Conservation (phyloP, 2,113 vertebrate genomes). For the Passerina amoena region DNA sequence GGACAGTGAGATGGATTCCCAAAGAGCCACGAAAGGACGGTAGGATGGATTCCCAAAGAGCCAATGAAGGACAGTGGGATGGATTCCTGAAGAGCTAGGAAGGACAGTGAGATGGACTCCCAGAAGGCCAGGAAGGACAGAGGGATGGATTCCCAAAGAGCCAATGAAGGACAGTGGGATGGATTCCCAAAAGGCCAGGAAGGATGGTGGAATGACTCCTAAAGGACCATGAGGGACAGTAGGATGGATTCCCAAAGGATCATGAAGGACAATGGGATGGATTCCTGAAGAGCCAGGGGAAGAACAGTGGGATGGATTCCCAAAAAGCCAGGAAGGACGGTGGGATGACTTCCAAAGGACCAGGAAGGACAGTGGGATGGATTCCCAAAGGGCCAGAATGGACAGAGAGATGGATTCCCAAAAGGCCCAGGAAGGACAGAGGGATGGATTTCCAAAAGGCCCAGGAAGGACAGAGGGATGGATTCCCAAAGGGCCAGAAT, state of each 20-base stretch:
- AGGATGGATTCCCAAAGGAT: rapidly evolving
- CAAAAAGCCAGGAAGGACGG: rapidly evolving
- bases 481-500: rapidly evolving
- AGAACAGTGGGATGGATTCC: not conserved
- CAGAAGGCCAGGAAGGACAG: rapidly evolving
- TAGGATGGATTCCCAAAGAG: rapidly evolving
- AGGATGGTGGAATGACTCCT: rapidly evolving
- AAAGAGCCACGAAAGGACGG: rapidly evolving
- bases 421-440: rapidly evolving
- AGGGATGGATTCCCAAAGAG: rapidly evolving
- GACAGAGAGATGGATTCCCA: rapidly evolving
- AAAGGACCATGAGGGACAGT: rapidly evolving
- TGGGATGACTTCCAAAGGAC: rapidly evolving
- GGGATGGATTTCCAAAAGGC: rapidly evolving
- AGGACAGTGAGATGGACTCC: rapidly evolving
- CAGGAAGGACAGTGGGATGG: rapidly evolving
- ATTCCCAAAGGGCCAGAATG: rapidly evolving
- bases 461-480: no score
- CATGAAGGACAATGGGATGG: rapidly evolving
- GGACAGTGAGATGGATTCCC: rapidly evolving
- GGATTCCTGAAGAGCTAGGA: rapidly evolving
- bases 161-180: rapidly evolving
- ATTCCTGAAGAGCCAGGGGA: rapidly evolving
- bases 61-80: rapidly evolving
- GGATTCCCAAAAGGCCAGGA: rapidly evolving